phyloP scores from a whole-genome alignment of 2,113 vertebrate genomes.

The Synchiropus splendidus region DNA sequence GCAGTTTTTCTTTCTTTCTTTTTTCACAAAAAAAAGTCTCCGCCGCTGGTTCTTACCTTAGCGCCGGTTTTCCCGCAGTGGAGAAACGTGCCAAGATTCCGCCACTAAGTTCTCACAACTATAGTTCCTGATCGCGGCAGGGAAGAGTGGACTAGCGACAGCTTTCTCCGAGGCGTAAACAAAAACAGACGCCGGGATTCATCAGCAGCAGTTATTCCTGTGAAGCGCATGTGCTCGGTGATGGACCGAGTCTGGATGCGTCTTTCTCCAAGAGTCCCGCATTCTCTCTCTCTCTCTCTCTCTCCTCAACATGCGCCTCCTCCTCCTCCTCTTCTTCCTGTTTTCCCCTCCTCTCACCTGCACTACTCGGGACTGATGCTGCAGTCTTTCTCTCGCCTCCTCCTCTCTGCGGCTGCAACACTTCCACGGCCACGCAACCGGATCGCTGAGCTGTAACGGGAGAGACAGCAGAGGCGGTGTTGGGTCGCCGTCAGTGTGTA shows the following conservation, averaged over 20 bases:
- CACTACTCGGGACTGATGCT: conserved; percentile 89
- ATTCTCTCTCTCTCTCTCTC: conserved; percentile 83
- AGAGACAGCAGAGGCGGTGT: conserved; percentile 55
- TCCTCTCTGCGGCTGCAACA: conserved; percentile 65
- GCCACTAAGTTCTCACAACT: conserved; percentile 38
- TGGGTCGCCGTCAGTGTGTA: conserved; percentile 37
- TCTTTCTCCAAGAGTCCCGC: conserved; percentile 77
- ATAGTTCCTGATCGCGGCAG: too few species aligned
- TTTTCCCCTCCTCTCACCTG: conserved; percentile 78
- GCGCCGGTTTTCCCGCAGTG: conserved; percentile 51
- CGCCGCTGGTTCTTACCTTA: conserved; percentile 43
- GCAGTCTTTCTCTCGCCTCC: conserved; percentile 72
- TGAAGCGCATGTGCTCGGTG: conserved; percentile 23
- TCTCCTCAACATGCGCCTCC: conserved; percentile 59
- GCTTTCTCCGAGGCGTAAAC: too few species aligned
- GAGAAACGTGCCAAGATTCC: conserved; percentile 65
- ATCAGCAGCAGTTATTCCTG: conserved; percentile 37
- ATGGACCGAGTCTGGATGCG: conserved; percentile 57
- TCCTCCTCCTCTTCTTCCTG: conserved; percentile 27
- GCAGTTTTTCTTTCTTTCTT: conserved; percentile 4
- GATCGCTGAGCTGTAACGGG: conserved; percentile 81
- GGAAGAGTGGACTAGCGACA: too few species aligned
- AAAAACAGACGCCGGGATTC: too few species aligned
- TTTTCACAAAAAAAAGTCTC: conserved; percentile 19
- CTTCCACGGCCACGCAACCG: conserved; percentile 69